Evolutionary conservation across 1,140 invertebrate species (phyloP), one percentile per base, ranked within the genome.

Genomic region (Augochlora pura): DNA sequence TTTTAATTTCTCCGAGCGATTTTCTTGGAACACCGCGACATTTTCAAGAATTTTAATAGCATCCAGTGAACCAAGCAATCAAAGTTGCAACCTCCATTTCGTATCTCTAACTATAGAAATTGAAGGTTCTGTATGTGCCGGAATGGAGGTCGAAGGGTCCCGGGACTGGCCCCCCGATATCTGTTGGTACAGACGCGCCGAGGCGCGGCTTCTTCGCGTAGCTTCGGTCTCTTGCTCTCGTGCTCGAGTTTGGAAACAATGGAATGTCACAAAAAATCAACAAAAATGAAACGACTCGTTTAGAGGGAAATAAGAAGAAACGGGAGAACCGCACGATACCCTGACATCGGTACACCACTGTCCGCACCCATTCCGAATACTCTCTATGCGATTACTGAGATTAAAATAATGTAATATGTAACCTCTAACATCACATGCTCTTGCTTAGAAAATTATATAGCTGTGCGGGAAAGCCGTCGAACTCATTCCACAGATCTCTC

Each of bases 201-300:
- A 71, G 39, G 62, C 63, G 81, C 62, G 16, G 78, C 64, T 75
- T 59, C 71, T 67, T 60, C 74, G 60, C 70, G 23, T 82, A 77
- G 76, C 63, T 80, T 80, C 71, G 80, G 82, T 82, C 67, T 80
- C 67, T 75, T 74, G 60, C 66, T 83, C 68, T 83, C 68, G 67
- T 82, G 81, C 54, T 57, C 69, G 81, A 86, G 87, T 89, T 89
- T 88, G 86, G 79, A 91, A 89, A 88, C 86, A n/a, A 87, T 91
- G 91, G 89, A 91, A 92, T 91, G 91, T 91, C 83, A 87, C 73
- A 91, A 90, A 89, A 87, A 75, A 52, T 52, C 16, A 87, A 86
- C 77, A n/a, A 87, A 88, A 86, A 74, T 86, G 69, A 72, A 72
- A 77, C 62, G 75, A 70, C 79, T 84, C 68, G 49, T 68, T 81